phyloP scores from a whole-genome alignment of 2,797 vertebrate species.

The Gorsachius magnificus region DNA sequence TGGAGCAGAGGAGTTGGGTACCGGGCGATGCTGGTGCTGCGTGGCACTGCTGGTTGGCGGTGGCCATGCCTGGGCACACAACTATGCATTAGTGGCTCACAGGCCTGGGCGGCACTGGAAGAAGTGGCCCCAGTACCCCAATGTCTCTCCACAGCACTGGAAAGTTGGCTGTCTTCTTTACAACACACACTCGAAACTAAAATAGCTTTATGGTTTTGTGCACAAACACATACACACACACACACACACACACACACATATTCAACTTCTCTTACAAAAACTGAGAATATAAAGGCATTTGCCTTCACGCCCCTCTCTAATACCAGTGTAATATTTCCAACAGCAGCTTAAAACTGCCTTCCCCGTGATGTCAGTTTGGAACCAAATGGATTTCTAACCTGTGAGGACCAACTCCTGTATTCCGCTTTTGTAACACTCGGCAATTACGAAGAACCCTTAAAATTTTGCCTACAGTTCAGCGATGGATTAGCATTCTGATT shows the following conservation, averaged over 20 bases:
- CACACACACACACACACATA: not conserved
- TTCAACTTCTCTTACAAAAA: not conserved
- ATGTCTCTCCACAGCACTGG: not conserved
- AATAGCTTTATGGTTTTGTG: not conserved
- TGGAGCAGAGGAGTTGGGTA: not conserved
- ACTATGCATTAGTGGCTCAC: not conserved
- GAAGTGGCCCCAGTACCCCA: not conserved
- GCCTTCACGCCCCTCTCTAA: not conserved
- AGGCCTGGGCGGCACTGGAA: not conserved
- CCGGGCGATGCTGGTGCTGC: not conserved
- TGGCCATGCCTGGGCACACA: not conserved
- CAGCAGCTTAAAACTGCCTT: not conserved
- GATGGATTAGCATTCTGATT: not conserved
- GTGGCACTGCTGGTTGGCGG: fast-evolving
- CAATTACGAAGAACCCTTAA: not conserved
- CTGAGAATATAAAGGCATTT: not conserved
- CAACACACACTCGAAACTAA: not conserved
- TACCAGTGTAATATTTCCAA: not conserved
- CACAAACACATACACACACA: not conserved
- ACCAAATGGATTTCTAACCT: not conserved
- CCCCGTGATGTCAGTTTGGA: not conserved
- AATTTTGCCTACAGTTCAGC: not conserved
- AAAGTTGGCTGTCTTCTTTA: not conserved
- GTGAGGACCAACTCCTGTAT: not conserved
- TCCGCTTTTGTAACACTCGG: not conserved